These are phyloP conservation scores for Andricus curvator DNA, from an alignment of 2,888 invertebrate species.

Conservation along the genomic window DNA sequence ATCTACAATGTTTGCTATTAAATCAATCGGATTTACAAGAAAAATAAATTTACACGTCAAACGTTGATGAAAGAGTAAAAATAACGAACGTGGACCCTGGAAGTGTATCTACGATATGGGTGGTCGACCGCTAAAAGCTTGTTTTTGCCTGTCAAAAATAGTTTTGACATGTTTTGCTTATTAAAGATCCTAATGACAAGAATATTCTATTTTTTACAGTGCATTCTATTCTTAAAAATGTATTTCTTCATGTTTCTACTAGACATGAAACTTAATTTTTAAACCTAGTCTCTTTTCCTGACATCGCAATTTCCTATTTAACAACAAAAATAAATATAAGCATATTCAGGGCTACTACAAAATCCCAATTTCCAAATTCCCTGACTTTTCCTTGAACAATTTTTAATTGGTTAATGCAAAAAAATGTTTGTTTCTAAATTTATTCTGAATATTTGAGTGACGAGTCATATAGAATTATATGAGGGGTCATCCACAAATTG, in stretches of 20 bases:
- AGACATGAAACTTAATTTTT: background rate
- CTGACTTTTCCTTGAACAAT: too few relatives aligned
- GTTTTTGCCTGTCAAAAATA: slow-evolving; percentile 66
- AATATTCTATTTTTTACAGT: background rate
- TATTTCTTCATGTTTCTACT: background rate
- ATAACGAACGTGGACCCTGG: background rate
- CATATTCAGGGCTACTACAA: too few relatives aligned
- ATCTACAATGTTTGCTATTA: background rate
- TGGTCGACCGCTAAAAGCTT: slow-evolving; percentile 60
- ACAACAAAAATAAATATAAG: too few relatives aligned
- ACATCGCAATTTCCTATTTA: too few relatives aligned
- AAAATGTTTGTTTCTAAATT: too few relatives aligned
- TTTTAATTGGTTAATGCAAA: too few relatives aligned
- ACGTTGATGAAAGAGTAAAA: background rate
- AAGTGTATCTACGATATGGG: background rate
- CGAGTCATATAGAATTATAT: too few relatives aligned
- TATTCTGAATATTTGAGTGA: too few relatives aligned
- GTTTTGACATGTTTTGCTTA: slow-evolving; percentile 49
- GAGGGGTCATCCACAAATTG: too few relatives aligned
- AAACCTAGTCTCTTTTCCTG: background rate
- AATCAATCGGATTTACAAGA: background rate
- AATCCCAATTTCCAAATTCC: too few relatives aligned
- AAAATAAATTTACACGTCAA: slow-evolving; percentile 3
- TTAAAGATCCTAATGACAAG: background rate
- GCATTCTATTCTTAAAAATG: background rate